Evolutionary conservation across 2,797 vertebrate species (phyloP).

Genomic region (Uromys caudimaculatus): DNA sequence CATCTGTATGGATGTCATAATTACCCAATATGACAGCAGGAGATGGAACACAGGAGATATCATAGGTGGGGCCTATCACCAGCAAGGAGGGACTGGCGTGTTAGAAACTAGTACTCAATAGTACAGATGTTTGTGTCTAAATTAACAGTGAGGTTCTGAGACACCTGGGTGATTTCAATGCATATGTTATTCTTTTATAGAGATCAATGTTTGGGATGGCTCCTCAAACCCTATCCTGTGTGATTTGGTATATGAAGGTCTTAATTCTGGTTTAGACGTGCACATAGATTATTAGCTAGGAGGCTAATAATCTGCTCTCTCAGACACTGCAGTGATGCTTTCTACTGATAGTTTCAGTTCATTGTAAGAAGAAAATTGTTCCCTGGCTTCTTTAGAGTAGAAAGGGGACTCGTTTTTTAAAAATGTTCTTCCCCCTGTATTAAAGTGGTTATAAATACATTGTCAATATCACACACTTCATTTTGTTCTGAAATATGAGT

Average conservation of each 20-base stretch:
- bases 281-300: not conserved
- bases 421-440: not conserved
- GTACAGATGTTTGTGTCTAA: slow-evolving; percentile 52
- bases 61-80: not conserved
- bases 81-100: not conserved
- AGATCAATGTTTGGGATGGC: slow-evolving; percentile 3
- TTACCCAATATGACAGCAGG: slow-evolving; percentile 30
- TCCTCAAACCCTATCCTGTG: slow-evolving; percentile 56
- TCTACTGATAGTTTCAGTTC: slow-evolving; percentile 6
- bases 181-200: slow-evolving; percentile 30
- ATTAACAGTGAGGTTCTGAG: slow-evolving; percentile 47
- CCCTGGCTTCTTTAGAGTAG: not conserved
- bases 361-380: slow-evolving; percentile 47
- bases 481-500: slow-evolving; percentile 71
- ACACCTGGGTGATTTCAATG: slow-evolving; percentile 18
- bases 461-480: not conserved
- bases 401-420: slow-evolving; percentile 41
- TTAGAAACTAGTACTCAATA: slow-evolving; percentile 20
- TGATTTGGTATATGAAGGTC: not conserved
- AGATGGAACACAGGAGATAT: not conserved
- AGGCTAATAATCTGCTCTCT: not conserved
- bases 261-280: slow-evolving; percentile 59
- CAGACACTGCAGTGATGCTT: not conserved
- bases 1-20: slow-evolving; percentile 15
- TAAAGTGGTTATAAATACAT: slow-evolving; percentile 13